Percentiles rank a stretch among this genome's conserved stretches.
Evolutionary conservation across 1,140 invertebrate genomes (phyloP).

Genomic region (Coboldia fuscipes): DNA sequence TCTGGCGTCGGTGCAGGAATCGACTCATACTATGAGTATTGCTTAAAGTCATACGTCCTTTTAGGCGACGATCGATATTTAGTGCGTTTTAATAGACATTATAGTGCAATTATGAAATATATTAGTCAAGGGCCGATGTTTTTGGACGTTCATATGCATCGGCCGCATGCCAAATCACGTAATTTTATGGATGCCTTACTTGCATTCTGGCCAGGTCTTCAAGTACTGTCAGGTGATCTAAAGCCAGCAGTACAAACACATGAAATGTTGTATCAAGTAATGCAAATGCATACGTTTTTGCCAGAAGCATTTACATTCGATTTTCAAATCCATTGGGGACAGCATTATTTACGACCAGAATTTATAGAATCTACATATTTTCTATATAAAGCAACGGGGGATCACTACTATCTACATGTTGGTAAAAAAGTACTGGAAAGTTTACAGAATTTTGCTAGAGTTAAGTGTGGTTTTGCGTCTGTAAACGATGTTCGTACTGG

Average conservation of each 20-base stretch:
- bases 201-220: constrained; percentile 95
- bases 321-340: constrained; percentile 94
- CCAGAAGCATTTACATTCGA: constrained; percentile 94
- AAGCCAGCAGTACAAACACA: constrained; percentile 94
- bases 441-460: constrained; percentile 72
- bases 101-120: constrained; percentile 96
- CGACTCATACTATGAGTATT: constrained; percentile 97
- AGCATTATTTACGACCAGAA: constrained; percentile 90
- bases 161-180: constrained; percentile 81
- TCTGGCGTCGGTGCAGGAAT: constrained; percentile 97
- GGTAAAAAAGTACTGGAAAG: constrained; percentile 79
- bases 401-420: constrained; percentile 88
- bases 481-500: constrained; percentile 87
- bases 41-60: constrained; percentile 77
- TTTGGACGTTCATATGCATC: constrained; percentile 96
- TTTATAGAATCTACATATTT: constrained; percentile 98
- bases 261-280: constrained; percentile 90
- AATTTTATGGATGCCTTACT: constrained; percentile 91
- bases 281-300: constrained; percentile 91
- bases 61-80: constrained; percentile 79
- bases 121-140: constrained; percentile 87
- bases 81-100: constrained; percentile 85
- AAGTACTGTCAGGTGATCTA: constrained; percentile 73
- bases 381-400: constrained; percentile 80
- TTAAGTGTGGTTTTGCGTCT: constrained; percentile 91